Base-by-base conservation (phyloP, 2,797 vertebrate genomes). In the Cynodonichthys magdalenae region DNA sequence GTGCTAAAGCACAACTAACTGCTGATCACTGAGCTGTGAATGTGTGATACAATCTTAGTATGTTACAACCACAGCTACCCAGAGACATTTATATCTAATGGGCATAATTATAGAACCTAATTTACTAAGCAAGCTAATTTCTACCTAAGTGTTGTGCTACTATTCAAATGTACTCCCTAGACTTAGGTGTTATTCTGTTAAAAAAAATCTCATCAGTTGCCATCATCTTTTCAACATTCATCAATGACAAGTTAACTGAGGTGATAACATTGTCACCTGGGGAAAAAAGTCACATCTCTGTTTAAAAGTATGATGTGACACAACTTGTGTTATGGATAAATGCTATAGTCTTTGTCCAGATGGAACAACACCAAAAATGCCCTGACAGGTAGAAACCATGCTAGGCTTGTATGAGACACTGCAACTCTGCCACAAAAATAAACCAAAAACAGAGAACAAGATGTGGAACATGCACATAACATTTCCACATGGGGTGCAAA, bases 101-200 rank as follows among this genome's bases (percentile, higher is more conserved):
- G 39, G 34, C 77, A 63, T 75, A 83, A 85, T 77, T 63, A 68
- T 53, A 20, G 62, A 65, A 66, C 53, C 70, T 72, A 52, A 80
- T 81, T 84, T 70, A 65, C 19, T 47, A 34, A 29, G 36, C 34
- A 61, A 71, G 49, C 39, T 62, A 6, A 82, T 74, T 82, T 62
- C 51, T 41, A 61, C 24, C 19, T 18, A 7, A 48, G 58, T 52
- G 56, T 68, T 59, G 65, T 52, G 49, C 58, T 60, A 11, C 58
- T 41, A 29, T 62, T 60, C 45, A 46, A 56, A 65, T 45, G 45
- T 60, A 63, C 54, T 58, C 57, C 52, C 48, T 48, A 28, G 64
- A 55, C 56, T 59, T 5, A 56, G 45, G 49, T 56, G 49, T 51
- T 72, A 66, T 55, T 63, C 47, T 62, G 51, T 73, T 52, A 73